Evolutionary conservation across 2,113 vertebrate genomes (phyloP).

Genomic region (Oreotrochilus melanogaster): DNA sequence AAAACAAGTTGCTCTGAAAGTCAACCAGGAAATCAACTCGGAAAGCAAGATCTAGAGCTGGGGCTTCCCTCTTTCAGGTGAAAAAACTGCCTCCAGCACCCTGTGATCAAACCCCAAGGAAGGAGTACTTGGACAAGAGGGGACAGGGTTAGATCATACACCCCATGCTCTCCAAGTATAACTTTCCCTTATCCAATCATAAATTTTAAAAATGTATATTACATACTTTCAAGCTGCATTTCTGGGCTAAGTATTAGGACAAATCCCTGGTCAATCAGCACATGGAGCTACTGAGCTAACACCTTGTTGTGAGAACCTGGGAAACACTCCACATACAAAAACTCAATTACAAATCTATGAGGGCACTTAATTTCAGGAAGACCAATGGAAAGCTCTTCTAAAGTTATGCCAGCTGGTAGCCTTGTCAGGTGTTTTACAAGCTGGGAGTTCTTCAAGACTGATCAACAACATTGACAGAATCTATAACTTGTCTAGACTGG

Average conservation of each 20-base stretch:
- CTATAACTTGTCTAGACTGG: neutral
- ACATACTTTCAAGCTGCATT: neutral
- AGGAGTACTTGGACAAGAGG: neutral
- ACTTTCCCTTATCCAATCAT: neutral
- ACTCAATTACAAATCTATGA: slow-evolving; percentile 25
- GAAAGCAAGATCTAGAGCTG: neutral
- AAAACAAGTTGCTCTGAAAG: slow-evolving; percentile 24
- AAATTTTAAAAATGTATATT: neutral
- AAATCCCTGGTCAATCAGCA: slow-evolving; percentile 20
- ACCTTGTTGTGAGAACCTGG: neutral
- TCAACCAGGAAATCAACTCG: neutral
- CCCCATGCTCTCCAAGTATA: neutral
- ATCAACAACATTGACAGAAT: neutral
- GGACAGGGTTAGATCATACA: neutral
- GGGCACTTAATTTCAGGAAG: slow-evolving; percentile 37
- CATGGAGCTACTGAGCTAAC: neutral
- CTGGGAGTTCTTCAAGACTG: slow-evolving; percentile 10
- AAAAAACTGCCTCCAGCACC: slow-evolving; percentile 34
- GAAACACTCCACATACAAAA: neutral
- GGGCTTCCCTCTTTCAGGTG: neutral
- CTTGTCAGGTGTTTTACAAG: slow-evolving; percentile 25
- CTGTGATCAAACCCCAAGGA: slow-evolving; percentile 9
- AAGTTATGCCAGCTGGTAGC: slow-evolving; percentile 5
- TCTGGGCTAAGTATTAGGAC: neutral
- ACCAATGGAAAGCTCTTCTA: slow-evolving; percentile 27